Percentiles rank a stretch among this genome's conserved stretches.
Evolutionary conservation across 2,113 vertebrate genomes (phyloP).

Genomic region (Gorilla gorilla): DNA sequence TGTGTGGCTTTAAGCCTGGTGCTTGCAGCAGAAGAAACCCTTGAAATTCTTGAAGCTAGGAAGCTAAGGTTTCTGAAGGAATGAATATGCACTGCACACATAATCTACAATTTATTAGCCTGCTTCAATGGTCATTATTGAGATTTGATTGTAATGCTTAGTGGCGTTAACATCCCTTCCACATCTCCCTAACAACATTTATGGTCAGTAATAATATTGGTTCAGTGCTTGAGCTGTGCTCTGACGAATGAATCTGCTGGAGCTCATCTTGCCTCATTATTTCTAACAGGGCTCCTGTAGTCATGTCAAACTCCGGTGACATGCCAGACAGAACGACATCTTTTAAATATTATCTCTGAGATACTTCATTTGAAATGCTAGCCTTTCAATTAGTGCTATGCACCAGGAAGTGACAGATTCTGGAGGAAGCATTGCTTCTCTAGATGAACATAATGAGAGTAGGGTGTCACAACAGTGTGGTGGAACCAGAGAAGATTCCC

Average conservation of each 20-base stretch:
- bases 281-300: slow-evolving; percentile 51
- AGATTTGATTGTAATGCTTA: slow-evolving; percentile 79
- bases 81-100: slow-evolving; percentile 72
- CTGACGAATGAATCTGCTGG: slow-evolving; percentile 70
- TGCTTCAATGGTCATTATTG: slow-evolving; percentile 74
- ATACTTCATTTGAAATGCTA: slow-evolving; percentile 74
- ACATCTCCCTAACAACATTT: slow-evolving; percentile 78
- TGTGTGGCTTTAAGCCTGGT: slow-evolving; percentile 4
- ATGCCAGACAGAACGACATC: slow-evolving; percentile 59
- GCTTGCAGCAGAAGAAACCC: slow-evolving; percentile 54
- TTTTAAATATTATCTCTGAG: slow-evolving; percentile 77
- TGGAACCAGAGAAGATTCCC: neutral
- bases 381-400: slow-evolving; percentile 68
- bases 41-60: slow-evolving; percentile 68
- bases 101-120: slow-evolving; percentile 81
- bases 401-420: slow-evolving; percentile 67
- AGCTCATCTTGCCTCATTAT: slow-evolving; percentile 77
- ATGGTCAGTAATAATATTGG: slow-evolving; percentile 79
- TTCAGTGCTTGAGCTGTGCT: slow-evolving; percentile 69
- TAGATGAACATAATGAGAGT: neutral
- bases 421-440: neutral
- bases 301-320: slow-evolving; percentile 71
- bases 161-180: slow-evolving; percentile 78
- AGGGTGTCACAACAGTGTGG: neutral
- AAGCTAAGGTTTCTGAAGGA: slow-evolving; percentile 57